A percentile compares a stretch with the other conserved stretches of the same genome.
phyloP scores from a whole-genome alignment of 2,888 invertebrate species.

The Micoletzkya japonica region DNA sequence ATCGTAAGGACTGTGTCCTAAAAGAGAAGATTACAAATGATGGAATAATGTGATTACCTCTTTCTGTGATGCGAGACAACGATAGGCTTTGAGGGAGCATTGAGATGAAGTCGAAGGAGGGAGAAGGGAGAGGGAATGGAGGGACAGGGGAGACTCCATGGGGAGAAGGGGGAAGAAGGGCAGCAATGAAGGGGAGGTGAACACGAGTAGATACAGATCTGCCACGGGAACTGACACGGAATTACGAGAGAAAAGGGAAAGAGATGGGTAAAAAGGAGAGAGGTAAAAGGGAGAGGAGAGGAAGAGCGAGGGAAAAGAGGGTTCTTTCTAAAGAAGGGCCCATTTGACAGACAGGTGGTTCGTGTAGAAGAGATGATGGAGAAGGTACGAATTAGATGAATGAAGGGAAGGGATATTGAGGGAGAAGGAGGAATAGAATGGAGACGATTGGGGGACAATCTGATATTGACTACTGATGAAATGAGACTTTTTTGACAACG shows the following conservation, averaged over 20 bases:
- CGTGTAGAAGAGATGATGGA: background rate
- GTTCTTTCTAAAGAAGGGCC: background rate
- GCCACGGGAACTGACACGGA: background rate
- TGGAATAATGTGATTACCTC: background rate
- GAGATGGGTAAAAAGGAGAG: background rate
- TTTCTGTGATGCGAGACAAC: slow-evolving; percentile 10
- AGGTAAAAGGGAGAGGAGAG: background rate
- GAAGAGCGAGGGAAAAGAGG: background rate
- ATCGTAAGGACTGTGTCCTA: slow-evolving; percentile 8
- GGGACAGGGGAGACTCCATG: background rate
- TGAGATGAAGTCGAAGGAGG: slow-evolving; percentile 27
- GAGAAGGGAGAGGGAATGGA: slow-evolving; percentile 23
- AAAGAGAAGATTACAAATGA: background rate
- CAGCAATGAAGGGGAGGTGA: slow-evolving; percentile 13
- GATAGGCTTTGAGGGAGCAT: slow-evolving; percentile 18
- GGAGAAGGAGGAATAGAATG: background rate
- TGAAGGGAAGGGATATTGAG: background rate
- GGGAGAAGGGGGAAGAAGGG: slow-evolving; percentile 25
- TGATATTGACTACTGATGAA: too few species aligned
- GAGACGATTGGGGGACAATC: too few species aligned
- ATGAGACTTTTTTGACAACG: too few species aligned
- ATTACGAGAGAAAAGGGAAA: background rate
- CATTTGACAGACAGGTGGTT: background rate
- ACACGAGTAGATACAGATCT: slow-evolving; percentile 3
- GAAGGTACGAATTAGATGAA: slow-evolving; percentile 1